phyloP scores from a whole-genome alignment of 30 jellyfish, hydroid and myxozoan genomes.

The Hydra vulgaris region DNA sequence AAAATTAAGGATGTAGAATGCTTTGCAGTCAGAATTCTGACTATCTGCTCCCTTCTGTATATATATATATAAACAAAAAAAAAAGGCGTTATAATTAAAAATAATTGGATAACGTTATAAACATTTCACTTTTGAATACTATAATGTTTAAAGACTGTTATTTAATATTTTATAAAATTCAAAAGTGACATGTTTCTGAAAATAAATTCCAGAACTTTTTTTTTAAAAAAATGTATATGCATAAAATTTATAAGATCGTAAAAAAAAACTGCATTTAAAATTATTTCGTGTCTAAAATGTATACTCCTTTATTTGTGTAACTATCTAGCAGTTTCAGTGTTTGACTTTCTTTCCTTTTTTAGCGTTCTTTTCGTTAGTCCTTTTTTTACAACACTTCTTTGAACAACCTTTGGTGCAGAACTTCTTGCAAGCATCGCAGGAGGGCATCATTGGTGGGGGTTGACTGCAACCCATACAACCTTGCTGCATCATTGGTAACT shows the following conservation, averaged over 20 bases:
- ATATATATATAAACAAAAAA: too few species aligned
- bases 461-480: slow-evolving; percentile 3
- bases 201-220: neutral
- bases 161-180: too few species aligned
- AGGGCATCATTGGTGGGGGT: slow-evolving; percentile 17
- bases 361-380: slow-evolving; percentile 21
- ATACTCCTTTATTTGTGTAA: neutral
- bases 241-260: neutral
- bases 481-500: neutral
- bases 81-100: neutral
- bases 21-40: slow-evolving; percentile 5
- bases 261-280: neutral
- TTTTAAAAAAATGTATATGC: neutral
- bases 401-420: slow-evolving; percentile 43
- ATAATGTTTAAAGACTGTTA: neutral
- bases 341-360: slow-evolving; percentile 16
- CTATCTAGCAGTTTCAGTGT: neutral
- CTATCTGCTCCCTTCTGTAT: slow-evolving; percentile 36
- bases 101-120: neutral
- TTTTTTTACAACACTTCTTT: slow-evolving; percentile 40
- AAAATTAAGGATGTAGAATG: neutral
- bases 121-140: neutral
- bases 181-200: slow-evolving; percentile 17
- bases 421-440: slow-evolving; percentile 42
- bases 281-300: neutral